Base-by-base conservation (phyloP, 2,113 vertebrate genomes). In the Trinectes maculatus region DNA sequence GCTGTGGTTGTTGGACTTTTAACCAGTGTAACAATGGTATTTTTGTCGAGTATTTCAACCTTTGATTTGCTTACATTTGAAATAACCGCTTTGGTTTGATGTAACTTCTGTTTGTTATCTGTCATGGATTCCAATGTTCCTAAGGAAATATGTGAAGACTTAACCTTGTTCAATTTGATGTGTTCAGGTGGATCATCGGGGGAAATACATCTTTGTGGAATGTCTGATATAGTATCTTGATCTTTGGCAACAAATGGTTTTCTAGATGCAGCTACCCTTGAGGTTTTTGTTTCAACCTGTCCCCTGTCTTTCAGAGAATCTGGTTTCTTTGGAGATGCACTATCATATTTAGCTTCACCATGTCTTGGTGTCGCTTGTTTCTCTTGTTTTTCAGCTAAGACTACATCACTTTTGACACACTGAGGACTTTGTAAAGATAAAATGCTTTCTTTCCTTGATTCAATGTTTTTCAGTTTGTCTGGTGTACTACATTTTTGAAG, bases 21-120 rank as follows among this genome's bases (percentile, higher is more conserved):
- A 33, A 33, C 4, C 11, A 10, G 11, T 8, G 6, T 39, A 26
- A 54, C 21, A 33, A 5, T 28, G 3, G 11, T 18, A 3, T 42
- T 53, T 34, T 40, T 59, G 10, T 72, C 56, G 6, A 46, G 11
- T 47, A 18, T 18, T 53, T 79, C 34, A 13, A 42, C 13, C 29
- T 49, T 63, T 7, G 28, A 43, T 21, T 64, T 42, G 6, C 22
- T 69, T 28, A 46, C n/a, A n/a, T n/a, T n/a, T n/a, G n/a, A n/a
- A n/a, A n/a, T n/a, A n/a, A n/a, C n/a, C n/a, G n/a, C 29, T 43
- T 62, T 9, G 13, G 15, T 34, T 52, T 34, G 37, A 70, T 42
- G 10, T 6, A 48, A 29, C 10, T 13, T 51, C 25, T 36, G n/a
- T 12, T 15, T 37, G 3, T 25, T 18, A 43, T 29, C 25, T 6